Evolutionary conservation across 2,113 vertebrate species (phyloP), one percentile per base, ranked within the genome.

Genomic region (Macrotis lagotis): DNA sequence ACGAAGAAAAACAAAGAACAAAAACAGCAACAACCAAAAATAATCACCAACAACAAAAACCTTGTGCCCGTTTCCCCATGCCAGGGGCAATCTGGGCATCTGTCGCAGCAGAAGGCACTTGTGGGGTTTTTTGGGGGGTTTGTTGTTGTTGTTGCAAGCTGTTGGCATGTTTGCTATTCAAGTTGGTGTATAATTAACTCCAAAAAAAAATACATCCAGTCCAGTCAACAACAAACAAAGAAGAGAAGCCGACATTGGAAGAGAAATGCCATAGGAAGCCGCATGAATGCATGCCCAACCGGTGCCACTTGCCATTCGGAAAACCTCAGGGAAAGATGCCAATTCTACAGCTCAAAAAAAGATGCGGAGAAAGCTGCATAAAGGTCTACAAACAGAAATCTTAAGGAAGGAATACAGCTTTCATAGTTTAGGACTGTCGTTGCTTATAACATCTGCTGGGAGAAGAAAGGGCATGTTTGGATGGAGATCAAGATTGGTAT

Each of bases 171-270:
- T 98, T 98, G 97, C 98, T 98, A 98, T 98, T 98, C 97, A 97
- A 98, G 97, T 98, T 98, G 96, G 3, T 98, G 98, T 98, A 97
- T 96, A 98, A 98, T 98, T 98, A 98, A 98, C 98, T 98, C 96
- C 55, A 95, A 98, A 97, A 97, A 97, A 95, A 93, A 94, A 51
- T 92, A 98, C 96, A 96, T 96, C 98, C 98, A 98, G 97, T 96
- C 98, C 92, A 97, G 98, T 98, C 98, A 98, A 98, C 98, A 98
- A 98, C 98, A 98, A 98, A 98, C 98, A 98, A 98, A 98, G 98
- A 98, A 97, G 97, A 98, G 94, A 97, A 98, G 98, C 98, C 96
- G 97, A 98, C 97, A 97, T 96, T 50, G 93, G 98, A 97, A 97
- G 96, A 98, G 97, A 97, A 97, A 98, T 98, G 98, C 98, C 98